Conservation (phyloP, 2,888 invertebrate genomes). For the Nemapogon koenigi region DNA sequence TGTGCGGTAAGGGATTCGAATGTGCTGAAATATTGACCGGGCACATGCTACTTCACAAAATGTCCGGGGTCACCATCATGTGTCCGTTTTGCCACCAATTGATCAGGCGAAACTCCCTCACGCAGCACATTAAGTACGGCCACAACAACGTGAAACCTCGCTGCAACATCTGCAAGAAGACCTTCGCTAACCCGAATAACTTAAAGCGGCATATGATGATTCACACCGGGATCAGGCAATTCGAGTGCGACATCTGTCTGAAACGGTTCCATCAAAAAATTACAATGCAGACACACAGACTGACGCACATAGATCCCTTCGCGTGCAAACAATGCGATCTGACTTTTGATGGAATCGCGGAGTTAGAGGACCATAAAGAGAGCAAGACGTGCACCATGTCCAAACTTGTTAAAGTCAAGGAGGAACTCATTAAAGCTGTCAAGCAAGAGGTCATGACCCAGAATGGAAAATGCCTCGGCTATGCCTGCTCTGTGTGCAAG, state of each 20-base stretch:
- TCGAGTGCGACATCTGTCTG: slow-evolving; percentile 51
- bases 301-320: slow-evolving; percentile 44
- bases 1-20: slow-evolving; percentile 56
- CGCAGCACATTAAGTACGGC: slow-evolving; percentile 53
- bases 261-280: slow-evolving; percentile 56
- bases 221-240: slow-evolving; percentile 48
- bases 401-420: slow-evolving; percentile 37
- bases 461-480: slow-evolving; percentile 44
- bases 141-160: slow-evolving; percentile 51
- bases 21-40: slow-evolving; percentile 49
- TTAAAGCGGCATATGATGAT: slow-evolving; percentile 59
- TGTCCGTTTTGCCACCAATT: slow-evolving; percentile 51
- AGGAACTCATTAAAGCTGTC: slow-evolving; percentile 48
- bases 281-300: slow-evolving; percentile 54
- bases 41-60: slow-evolving; percentile 48
- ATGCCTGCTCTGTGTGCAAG: slow-evolving; percentile 51
- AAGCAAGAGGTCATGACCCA: slow-evolving; percentile 48
- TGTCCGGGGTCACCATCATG: slow-evolving; percentile 31
- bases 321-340: slow-evolving; percentile 42
- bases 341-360: slow-evolving; percentile 33
- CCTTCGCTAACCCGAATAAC: slow-evolving; percentile 57
- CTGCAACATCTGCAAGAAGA: slow-evolving; percentile 45
- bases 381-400: slow-evolving; percentile 33
- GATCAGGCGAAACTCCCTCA: slow-evolving; percentile 41
- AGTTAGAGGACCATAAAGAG: slow-evolving; percentile 31